These are phyloP conservation scores for Xyliphius kryptos DNA, from an alignment of 2,113 vertebrate species.

Conservation along the genomic window DNA sequence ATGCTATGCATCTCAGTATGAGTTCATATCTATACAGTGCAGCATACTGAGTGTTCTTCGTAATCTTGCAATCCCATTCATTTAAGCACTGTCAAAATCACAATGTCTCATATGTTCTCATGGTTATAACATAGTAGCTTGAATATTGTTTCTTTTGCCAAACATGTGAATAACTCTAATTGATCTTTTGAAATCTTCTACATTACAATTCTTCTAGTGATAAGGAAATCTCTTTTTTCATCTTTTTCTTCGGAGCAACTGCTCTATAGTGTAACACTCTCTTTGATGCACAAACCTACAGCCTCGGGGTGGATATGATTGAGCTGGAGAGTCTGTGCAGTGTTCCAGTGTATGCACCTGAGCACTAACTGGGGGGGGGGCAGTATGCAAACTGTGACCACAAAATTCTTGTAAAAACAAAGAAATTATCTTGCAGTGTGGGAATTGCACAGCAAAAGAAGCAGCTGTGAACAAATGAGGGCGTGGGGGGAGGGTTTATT, in stretches of 20 bases:
- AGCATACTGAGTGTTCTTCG: too few relatives aligned
- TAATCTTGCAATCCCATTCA: too few relatives aligned
- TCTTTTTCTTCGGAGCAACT: constrained; percentile 34
- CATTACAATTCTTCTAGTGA: constrained; percentile 38
- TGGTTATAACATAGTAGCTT: too few relatives aligned
- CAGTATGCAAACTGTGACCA: constrained; percentile 45
- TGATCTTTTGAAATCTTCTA: constrained; percentile 35
- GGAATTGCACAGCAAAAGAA: constrained; percentile 21
- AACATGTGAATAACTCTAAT: constrained; percentile 10
- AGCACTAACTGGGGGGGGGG: constrained; percentile 43
- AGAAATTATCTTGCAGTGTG: constrained; percentile 22
- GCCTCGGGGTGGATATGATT: constrained; percentile 48
- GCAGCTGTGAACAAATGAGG: constrained; percentile 17
- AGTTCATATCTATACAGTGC: too few relatives aligned
- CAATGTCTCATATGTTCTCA: too few relatives aligned
- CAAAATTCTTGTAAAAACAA: constrained; percentile 39
- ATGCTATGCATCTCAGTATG: too few relatives aligned
- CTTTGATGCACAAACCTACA: constrained; percentile 54
- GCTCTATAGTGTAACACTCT: constrained; percentile 37
- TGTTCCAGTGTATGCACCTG: constrained; percentile 43
- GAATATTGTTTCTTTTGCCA: too few relatives aligned
- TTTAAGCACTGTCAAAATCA: too few relatives aligned
- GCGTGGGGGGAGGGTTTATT: constrained; percentile 2
- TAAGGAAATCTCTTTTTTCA: constrained; percentile 44
- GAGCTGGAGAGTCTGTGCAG: constrained; percentile 30